These are phyloP conservation scores for Gobio occitaniae DNA, from an alignment of 2,797 vertebrate genomes.

Conservation along the genomic window DNA sequence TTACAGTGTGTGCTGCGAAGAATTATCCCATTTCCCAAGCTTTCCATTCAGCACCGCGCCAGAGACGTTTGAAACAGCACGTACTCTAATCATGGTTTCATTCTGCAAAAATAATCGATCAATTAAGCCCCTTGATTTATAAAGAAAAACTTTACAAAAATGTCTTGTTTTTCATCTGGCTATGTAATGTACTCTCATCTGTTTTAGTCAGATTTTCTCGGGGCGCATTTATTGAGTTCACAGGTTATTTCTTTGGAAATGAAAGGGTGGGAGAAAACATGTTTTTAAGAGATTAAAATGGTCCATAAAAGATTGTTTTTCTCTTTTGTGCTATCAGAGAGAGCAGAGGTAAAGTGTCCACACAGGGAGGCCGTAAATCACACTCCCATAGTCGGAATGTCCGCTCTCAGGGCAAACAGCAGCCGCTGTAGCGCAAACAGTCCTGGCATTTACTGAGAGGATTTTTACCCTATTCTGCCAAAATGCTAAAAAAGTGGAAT, in stretches of 20 bases:
- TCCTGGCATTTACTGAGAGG: conserved; percentile 53
- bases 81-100: conserved; percentile 26
- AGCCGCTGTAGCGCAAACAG: conserved; percentile 56
- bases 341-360: conserved; percentile 64
- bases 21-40: conserved; percentile 41
- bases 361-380: conserved; percentile 56
- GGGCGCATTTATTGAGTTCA: neutral
- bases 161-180: neutral
- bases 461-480: conserved; percentile 42
- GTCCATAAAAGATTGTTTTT: conserved; percentile 49
- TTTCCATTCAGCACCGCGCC: conserved; percentile 7
- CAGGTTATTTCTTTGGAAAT: conserved; percentile 1
- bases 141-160: conserved; percentile 12
- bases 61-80: conserved; percentile 49
- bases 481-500: conserved; percentile 53
- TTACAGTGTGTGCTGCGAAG: conserved; percentile 12
- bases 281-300: conserved; percentile 25
- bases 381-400: conserved; percentile 57
- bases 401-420: conserved; percentile 57
- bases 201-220: neutral
- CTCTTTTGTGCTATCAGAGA: conserved; percentile 50
- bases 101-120: neutral
- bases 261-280: conserved; percentile 6
- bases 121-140: conserved; percentile 23
- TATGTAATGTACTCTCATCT: neutral